Percentiles rank a stretch among this genome's conserved stretches.
phyloP scores from a whole-genome alignment of 1,140 invertebrate species.

The Drosophila persimilis region DNA sequence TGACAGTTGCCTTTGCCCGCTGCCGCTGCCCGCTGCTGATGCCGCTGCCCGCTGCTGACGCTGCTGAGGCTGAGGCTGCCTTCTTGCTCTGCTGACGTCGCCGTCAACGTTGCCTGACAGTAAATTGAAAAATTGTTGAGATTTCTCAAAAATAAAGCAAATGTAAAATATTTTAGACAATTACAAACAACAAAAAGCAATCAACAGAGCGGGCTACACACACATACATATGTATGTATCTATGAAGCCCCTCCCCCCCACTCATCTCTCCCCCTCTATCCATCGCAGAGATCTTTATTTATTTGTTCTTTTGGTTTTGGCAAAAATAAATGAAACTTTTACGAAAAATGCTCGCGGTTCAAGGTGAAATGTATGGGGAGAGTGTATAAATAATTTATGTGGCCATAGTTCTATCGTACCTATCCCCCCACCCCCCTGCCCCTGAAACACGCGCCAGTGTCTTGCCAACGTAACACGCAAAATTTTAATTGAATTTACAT shows the following conservation, averaged over 20 bases:
- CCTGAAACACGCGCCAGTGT: slow-evolving; percentile 41
- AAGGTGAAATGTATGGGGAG: slow-evolving; percentile 54
- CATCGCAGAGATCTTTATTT: slow-evolving; percentile 39
- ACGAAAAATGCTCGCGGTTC: slow-evolving; percentile 64
- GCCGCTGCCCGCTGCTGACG: background rate
- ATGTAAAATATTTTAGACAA: slow-evolving; percentile 48
- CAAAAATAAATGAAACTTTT: slow-evolving; percentile 55
- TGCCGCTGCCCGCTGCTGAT: slow-evolving; percentile 20
- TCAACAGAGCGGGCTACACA: slow-evolving; percentile 17
- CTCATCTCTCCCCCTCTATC: slow-evolving; percentile 10
- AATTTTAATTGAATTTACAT: slow-evolving; percentile 80
- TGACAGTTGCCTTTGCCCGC: slow-evolving; percentile 55
- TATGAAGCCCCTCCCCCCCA: background rate
- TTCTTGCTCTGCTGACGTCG: slow-evolving; percentile 30
- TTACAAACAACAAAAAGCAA: slow-evolving; percentile 52
- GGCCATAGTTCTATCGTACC: slow-evolving; percentile 22
- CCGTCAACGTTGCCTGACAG: slow-evolving; percentile 59
- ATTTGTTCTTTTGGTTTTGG: slow-evolving; percentile 53
- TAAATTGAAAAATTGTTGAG: slow-evolving; percentile 77
- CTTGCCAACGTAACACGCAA: slow-evolving; percentile 64
- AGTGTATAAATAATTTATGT: slow-evolving; percentile 62
- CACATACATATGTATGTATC: background rate
- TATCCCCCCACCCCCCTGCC: background rate
- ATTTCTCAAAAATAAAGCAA: slow-evolving; percentile 48
- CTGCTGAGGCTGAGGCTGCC: slow-evolving; percentile 14